These are phyloP conservation scores for Phrynosoma platyrhinos DNA, from an alignment of 2,113 vertebrate genomes.

Conservation along the genomic window DNA sequence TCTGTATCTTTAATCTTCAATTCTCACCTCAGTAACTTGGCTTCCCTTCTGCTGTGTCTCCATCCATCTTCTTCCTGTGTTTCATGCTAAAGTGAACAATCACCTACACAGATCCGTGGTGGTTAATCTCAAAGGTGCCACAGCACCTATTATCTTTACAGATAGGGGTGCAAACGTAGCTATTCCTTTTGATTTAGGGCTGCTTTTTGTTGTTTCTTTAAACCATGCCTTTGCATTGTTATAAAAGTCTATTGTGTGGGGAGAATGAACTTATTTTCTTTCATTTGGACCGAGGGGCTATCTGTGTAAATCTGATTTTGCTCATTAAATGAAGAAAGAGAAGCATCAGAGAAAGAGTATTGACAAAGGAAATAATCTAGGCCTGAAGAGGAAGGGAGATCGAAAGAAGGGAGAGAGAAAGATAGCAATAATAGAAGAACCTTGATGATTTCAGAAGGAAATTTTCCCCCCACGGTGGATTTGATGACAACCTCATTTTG, in stretches of 20 bases:
- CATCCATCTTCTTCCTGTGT: background rate
- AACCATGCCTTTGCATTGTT: too few relatives aligned
- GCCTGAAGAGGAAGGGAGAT: background rate
- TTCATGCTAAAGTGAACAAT: background rate
- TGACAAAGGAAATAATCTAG: background rate
- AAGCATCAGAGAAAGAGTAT: background rate
- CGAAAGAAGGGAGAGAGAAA: background rate
- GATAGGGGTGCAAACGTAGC: background rate
- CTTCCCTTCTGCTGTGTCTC: background rate
- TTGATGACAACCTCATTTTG: conserved; percentile 65
- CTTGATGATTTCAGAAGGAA: conserved; percentile 8
- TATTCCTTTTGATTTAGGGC: background rate
- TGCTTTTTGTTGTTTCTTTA: background rate
- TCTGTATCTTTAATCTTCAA: background rate
- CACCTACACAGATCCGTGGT: background rate
- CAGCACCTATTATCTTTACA: background rate
- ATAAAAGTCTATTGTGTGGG: background rate
- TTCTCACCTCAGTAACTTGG: background rate
- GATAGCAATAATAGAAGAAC: background rate
- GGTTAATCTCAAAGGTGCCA: conserved; percentile 4
- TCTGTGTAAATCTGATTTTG: background rate
- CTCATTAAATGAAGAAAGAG: background rate
- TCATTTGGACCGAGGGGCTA: background rate
- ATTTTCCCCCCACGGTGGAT: conserved; percentile 42
- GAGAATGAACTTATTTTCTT: background rate